Evolutionary conservation across 2,888 invertebrate genomes (phyloP).

Genomic region (Hemicrepidius hirtus): DNA sequence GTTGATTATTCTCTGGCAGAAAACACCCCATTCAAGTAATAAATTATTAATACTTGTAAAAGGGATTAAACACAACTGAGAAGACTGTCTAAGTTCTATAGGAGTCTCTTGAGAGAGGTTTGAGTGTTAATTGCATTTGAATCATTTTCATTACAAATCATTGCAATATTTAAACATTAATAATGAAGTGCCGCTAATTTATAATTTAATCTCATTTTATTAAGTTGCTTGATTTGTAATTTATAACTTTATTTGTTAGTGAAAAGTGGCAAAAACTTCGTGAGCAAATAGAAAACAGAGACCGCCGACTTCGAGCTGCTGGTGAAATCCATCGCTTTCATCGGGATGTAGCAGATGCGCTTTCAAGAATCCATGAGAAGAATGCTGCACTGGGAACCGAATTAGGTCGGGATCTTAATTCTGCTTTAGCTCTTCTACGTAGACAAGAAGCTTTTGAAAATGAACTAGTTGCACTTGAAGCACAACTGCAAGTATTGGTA

Average conservation of each 20-base stretch:
- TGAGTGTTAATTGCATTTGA: too few relatives aligned
- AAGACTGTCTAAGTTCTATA: too few relatives aligned
- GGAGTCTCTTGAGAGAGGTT: too few relatives aligned
- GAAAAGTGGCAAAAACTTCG: slow-evolving; percentile 92
- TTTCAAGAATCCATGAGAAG: slow-evolving; percentile 93
- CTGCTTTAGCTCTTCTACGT: slow-evolving; percentile 86
- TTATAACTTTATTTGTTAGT: slow-evolving; percentile 68
- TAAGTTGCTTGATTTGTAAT: neutral
- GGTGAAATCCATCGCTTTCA: slow-evolving; percentile 98
- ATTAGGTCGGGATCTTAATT: slow-evolving; percentile 87
- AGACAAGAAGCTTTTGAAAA: slow-evolving; percentile 96
- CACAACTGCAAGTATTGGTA: slow-evolving; percentile 91
- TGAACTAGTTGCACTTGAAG: slow-evolving; percentile 93
- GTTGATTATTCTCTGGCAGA: too few relatives aligned
- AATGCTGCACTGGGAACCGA: slow-evolving; percentile 89
- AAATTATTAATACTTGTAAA: too few relatives aligned
- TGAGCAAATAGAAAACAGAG: slow-evolving; percentile 89
- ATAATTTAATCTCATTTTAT: too few relatives aligned
- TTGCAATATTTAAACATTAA: neutral
- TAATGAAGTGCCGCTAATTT: too few relatives aligned
- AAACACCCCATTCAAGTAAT: too few relatives aligned
- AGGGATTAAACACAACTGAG: too few relatives aligned
- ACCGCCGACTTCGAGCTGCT: slow-evolving; percentile 92
- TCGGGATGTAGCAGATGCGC: slow-evolving; percentile 93
- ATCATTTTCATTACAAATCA: neutral